Percentiles rank a stretch among this genome's conserved stretches.
Conservation (phyloP, 2,888 invertebrate genomes). For the Junonia oenone region DNA sequence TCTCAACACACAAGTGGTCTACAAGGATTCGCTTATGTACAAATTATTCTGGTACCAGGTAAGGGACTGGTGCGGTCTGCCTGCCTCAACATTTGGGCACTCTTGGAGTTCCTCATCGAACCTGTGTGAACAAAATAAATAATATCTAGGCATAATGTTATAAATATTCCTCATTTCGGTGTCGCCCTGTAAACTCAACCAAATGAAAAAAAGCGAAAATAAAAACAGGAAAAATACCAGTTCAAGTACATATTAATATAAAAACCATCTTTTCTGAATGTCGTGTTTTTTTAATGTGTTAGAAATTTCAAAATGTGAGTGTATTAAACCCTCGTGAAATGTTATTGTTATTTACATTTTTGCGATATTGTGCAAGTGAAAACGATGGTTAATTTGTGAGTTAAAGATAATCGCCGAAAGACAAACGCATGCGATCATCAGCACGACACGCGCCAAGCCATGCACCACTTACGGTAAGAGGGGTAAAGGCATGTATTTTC, state of each 20-base stretch:
- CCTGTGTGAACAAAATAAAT: slow-evolving; percentile 78
- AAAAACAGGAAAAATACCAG: background rate
- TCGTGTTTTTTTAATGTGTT: slow-evolving; percentile 11
- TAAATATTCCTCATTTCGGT: slow-evolving; percentile 12
- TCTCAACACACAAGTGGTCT: slow-evolving; percentile 56
- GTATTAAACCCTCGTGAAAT: slow-evolving; percentile 20
- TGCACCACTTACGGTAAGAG: slow-evolving; percentile 63
- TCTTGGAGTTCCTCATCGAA: slow-evolving; percentile 83
- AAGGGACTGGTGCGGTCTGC: slow-evolving; percentile 81
- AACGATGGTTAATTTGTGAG: slow-evolving; percentile 29
- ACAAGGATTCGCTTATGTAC: slow-evolving; percentile 64
- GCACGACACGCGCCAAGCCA: slow-evolving; percentile 66
- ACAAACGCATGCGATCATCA: slow-evolving; percentile 66
- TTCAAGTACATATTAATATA: background rate
- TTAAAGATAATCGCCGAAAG: slow-evolving; percentile 45
- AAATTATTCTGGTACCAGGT: slow-evolving; percentile 75
- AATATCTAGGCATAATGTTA: slow-evolving; percentile 51
- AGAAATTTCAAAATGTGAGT: slow-evolving; percentile 7
- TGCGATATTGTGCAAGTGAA: slow-evolving; percentile 49
- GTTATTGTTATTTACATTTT: slow-evolving; percentile 23
- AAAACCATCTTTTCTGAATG: background rate
- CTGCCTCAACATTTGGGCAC: slow-evolving; percentile 83
- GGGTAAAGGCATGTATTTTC: slow-evolving; percentile 46
- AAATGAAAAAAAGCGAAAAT: slow-evolving; percentile 22
- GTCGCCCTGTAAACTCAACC: slow-evolving; percentile 30